Percentiles rank a stretch among this genome's conserved stretches.
These are phyloP conservation scores for Xylota segnis DNA, from an alignment of 2,888 invertebrate species.

Conservation along the genomic window DNA sequence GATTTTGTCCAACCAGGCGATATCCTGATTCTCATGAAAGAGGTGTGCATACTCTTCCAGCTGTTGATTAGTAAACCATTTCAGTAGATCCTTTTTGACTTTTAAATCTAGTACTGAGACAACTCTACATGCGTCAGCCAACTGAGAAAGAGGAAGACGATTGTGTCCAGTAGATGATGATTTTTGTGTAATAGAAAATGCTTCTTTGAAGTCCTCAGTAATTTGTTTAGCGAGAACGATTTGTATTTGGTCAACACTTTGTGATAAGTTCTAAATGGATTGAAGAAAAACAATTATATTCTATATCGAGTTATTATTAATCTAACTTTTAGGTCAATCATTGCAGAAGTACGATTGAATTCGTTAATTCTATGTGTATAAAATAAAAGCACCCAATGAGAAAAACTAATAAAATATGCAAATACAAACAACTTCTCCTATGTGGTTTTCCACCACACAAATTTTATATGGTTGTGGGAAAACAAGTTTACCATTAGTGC, in stretches of 20 bases:
- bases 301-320: no score
- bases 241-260: slow-evolving; percentile 91
- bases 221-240: slow-evolving; percentile 94
- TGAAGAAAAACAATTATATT: no score
- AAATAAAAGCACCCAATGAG: no score
- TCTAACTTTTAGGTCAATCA: no score
- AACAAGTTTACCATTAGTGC: no score
- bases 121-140: slow-evolving; percentile 93
- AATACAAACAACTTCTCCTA: no score
- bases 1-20: slow-evolving; percentile 98
- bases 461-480: no score
- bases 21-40: slow-evolving; percentile 97
- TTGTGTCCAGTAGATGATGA: slow-evolving; percentile 83
- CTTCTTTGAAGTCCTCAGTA: slow-evolving; percentile 94
- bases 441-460: no score
- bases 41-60: slow-evolving; percentile 96
- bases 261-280: slow-evolving; percentile 87
- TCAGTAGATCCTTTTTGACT: slow-evolving; percentile 93
- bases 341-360: no score
- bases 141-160: slow-evolving; percentile 85
- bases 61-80: slow-evolving; percentile 92
- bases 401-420: no score
- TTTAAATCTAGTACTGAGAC: slow-evolving; percentile 94
- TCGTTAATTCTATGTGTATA: no score
- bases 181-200: slow-evolving; percentile 88